phyloP scores from a whole-genome alignment of 2,888 invertebrate genomes.

The Marasmarcha lunaedactyla region DNA sequence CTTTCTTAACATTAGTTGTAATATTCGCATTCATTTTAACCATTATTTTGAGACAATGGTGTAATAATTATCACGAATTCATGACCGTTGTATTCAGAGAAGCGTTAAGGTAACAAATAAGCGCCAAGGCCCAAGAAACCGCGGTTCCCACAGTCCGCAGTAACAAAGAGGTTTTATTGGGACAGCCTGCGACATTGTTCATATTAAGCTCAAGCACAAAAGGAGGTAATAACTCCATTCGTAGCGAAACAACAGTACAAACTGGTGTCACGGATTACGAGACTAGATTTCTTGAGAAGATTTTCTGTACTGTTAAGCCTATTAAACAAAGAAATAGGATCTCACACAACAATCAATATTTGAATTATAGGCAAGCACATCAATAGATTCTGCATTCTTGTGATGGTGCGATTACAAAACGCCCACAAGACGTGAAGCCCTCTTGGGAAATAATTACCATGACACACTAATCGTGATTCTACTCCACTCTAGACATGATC shows the following conservation, averaged over 20 bases:
- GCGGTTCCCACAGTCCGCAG: background rate
- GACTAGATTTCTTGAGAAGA: too few relatives aligned
- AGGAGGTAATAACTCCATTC: background rate
- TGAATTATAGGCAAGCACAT: too few relatives aligned
- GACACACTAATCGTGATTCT: conserved; percentile 22
- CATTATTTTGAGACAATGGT: background rate
- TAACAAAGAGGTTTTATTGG: background rate
- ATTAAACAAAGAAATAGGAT: too few relatives aligned
- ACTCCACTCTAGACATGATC: conserved; percentile 20
- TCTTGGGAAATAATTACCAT: conserved; percentile 18
- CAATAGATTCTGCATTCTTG: too few relatives aligned
- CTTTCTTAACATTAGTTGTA: too few relatives aligned
- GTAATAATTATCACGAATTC: background rate
- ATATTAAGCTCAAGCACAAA: background rate
- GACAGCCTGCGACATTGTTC: background rate
- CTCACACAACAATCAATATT: too few relatives aligned
- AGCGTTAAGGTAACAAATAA: background rate
- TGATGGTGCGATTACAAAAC: background rate
- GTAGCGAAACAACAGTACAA: background rate
- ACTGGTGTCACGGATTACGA: too few relatives aligned
- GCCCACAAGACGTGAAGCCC: conserved; percentile 6
- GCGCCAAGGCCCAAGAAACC: background rate
- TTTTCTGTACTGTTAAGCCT: too few relatives aligned
- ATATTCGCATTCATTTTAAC: too few relatives aligned
- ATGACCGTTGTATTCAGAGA: too few relatives aligned